phyloP scores from a whole-genome alignment of 2,888 invertebrate species.

The Pyrrhosoma nymphula region DNA sequence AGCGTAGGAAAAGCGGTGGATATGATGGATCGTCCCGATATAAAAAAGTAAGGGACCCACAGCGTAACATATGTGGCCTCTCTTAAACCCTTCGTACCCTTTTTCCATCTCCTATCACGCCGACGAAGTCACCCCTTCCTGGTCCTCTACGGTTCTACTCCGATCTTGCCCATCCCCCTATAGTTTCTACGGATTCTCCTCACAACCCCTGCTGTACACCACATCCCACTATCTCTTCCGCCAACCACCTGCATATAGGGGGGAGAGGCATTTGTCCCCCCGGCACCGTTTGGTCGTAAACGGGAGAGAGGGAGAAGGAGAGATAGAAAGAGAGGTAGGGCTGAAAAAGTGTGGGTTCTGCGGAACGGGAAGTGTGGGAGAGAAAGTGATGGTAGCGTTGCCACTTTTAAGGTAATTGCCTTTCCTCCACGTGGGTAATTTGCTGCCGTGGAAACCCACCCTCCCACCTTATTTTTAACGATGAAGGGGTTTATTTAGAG shows the following conservation, averaged over 20 bases:
- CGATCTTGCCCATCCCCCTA: background rate
- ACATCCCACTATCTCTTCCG: background rate
- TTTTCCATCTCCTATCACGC: background rate
- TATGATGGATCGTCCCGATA: constrained; percentile 30
- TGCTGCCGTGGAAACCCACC: background rate
- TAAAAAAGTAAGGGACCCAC: background rate
- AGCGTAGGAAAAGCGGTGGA: constrained; percentile 22
- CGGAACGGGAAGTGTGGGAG: background rate
- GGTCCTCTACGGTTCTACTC: background rate
- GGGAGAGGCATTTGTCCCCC: background rate
- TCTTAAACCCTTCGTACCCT: background rate
- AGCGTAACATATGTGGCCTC: background rate
- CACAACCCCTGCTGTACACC: background rate
- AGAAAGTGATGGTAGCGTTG: background rate
- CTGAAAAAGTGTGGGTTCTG: background rate
- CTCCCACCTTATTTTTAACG: background rate
- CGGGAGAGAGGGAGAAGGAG: background rate
- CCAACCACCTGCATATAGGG: background rate
- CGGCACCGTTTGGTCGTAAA: background rate
- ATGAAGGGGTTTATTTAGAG: background rate
- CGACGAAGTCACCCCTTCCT: background rate
- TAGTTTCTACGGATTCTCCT: background rate
- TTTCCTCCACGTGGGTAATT: background rate
- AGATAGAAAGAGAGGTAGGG: background rate
- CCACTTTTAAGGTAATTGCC: constrained; percentile 18